Base-by-base conservation (phyloP, 1,140 invertebrate genomes). In the Drosophila santomea region DNA sequence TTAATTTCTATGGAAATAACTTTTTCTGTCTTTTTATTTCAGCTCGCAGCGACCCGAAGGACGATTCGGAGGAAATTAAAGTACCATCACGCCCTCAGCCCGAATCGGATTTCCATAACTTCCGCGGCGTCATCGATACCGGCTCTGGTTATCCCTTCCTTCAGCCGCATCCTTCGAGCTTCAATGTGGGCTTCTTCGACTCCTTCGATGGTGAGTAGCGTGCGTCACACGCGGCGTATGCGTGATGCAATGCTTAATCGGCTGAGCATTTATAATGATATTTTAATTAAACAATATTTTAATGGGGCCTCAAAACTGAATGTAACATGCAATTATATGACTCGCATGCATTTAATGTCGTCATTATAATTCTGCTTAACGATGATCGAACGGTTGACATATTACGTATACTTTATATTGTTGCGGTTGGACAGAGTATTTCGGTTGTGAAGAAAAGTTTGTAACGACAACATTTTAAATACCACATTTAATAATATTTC, bases 101-200 rank as follows among this genome's bases (percentile, higher is more conserved):
- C 28, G 86, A 80, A 50, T 35, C 86, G 35, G 73, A 68, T 61
- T 92, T 91, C 69, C 63, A 50, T 56, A 76, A 92, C 60, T 92
- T 92, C 71, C 78, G 72, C 57, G 90, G 90, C 36, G 83, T 91
- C 50, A 78, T 92, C 32, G 91, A 92, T 80, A 92, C 91, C n/a
- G 91, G 86, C 28, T 54, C 78, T 4, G 73, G 67, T 12, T 71
- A 76, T 81, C 91, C 91, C 23, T 92, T 92, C 75, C 66, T 92
- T 35, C 84, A 83, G 44, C 48, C 84, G 7, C 54, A 60, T 77
- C 91, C 91, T 12, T 68, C 75, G 4, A 11, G 64, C 15, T 76
- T 91, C 47, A 67, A 68, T 15, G 52, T 78, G 25, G 90, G 90
- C 28, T 75, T 92, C 73, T 78, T 90, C 68, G 78, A 80, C 56